These are phyloP conservation scores for Solen grandis DNA, from an alignment of 1,140 invertebrate genomes.

Conservation along the genomic window DNA sequence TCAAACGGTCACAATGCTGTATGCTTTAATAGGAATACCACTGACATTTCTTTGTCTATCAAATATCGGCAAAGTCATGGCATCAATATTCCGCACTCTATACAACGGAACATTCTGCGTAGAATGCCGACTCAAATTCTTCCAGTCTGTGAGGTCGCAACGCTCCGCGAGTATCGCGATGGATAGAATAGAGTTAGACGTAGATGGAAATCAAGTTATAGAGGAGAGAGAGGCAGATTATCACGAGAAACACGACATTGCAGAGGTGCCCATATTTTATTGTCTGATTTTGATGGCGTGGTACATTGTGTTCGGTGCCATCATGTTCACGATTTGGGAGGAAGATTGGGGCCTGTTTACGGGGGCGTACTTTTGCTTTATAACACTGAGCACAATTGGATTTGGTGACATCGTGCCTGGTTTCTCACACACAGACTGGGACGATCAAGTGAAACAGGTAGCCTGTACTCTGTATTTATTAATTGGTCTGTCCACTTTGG, in stretches of 20 bases:
- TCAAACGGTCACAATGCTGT: conserved; percentile 95
- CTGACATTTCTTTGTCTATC: conserved; percentile 93
- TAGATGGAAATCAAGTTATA: conserved; percentile 24
- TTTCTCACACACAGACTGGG: conserved; percentile 83
- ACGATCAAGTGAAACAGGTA: conserved; percentile 74
- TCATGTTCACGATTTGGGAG: conserved; percentile 79
- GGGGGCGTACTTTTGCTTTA: conserved; percentile 97
- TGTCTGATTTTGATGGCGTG: conserved; percentile 76
- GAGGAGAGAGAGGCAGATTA: background rate
- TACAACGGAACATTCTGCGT: conserved; percentile 56
- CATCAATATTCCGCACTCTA: conserved; percentile 92
- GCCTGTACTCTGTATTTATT: conserved; percentile 82
- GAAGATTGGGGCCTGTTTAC: conserved; percentile 94
- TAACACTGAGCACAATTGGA: conserved; percentile 90
- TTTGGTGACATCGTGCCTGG: conserved; percentile 98
- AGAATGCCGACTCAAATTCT: conserved; percentile 43
- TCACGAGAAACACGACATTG: conserved; percentile 59
- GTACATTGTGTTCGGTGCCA: conserved; percentile 79
- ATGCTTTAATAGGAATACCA: conserved; percentile 97
- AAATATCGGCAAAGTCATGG: conserved; percentile 96
- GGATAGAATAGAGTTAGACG: conserved; percentile 46
- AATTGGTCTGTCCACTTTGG: conserved; percentile 97
- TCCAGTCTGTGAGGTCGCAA: conserved; percentile 31
- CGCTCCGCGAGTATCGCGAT: conserved; percentile 37
- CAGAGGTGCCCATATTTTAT: conserved; percentile 78